A percentile compares a stretch with the other conserved stretches of the same genome.
phyloP scores from a whole-genome alignment of 2,797 vertebrate species.

The Danionella dracula region DNA sequence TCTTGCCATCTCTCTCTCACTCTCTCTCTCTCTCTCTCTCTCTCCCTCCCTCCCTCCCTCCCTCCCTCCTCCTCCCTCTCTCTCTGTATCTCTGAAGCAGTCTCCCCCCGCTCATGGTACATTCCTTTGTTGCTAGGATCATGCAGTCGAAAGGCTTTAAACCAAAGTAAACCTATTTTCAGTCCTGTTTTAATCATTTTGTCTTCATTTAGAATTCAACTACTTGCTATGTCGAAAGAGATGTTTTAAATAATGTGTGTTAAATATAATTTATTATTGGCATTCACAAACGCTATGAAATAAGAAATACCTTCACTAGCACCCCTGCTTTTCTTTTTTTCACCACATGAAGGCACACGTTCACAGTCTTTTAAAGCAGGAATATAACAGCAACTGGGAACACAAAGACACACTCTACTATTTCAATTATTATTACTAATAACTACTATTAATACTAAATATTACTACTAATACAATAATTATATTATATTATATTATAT shows the following conservation, averaged over 20 bases:
- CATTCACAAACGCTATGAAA: too few species aligned
- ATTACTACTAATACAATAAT: too few species aligned
- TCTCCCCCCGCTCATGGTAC: slow-evolving; percentile 18
- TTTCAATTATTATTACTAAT: not conserved
- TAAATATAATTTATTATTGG: too few species aligned
- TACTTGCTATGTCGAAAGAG: too few species aligned
- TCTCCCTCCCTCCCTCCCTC: not conserved
- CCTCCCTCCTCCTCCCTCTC: not conserved
- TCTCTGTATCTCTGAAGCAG: not conserved
- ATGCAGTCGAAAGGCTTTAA: not conserved
- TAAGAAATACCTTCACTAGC: too few species aligned
- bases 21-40: not conserved
- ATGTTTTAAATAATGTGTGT: too few species aligned
- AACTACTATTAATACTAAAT: too few species aligned
- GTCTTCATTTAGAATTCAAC: too few species aligned
- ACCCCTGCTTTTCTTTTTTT: slow-evolving; percentile 55
- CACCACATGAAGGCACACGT: slow-evolving; percentile 69
- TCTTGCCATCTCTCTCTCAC: too few species aligned
- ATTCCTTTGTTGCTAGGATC: slow-evolving; percentile 34
- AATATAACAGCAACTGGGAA: not conserved
- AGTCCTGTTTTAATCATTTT: too few species aligned
- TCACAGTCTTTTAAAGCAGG: not conserved
- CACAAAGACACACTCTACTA: too few species aligned
- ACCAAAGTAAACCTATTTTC: too few species aligned
- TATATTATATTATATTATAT: not conserved